Evolutionary conservation across 2,888 invertebrate genomes (phyloP), one percentile per base, ranked within the genome.

Genomic region (Chrysolina oricalcia): DNA sequence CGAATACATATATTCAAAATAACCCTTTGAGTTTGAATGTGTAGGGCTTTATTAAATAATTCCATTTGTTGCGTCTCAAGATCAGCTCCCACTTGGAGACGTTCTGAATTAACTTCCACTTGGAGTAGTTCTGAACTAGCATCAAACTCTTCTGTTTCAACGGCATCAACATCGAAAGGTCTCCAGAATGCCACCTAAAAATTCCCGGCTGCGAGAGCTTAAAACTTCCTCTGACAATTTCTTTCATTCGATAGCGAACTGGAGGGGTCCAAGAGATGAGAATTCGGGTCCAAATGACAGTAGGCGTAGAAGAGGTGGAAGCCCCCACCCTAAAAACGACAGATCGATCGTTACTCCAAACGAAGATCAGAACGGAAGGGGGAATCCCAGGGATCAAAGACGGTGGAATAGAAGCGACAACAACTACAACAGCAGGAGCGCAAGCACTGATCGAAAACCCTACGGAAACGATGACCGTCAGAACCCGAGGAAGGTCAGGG

Each of bases 401-500:
- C 15, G 4, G 15, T 6, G 46, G n/a, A 15, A 46, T 15, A 46
- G n/a, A 15, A 46, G 15, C 46, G 8, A 8, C 35, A 43, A 43
- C 43, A 43, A 8, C 43, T 43, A 43, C 43, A 43, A 15, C n/a
- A 15, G 15, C 15, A 46, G 46, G 15, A n/a, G 46, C 4, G 46
- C 3, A 0, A 46, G 46, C 15, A 46, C 15, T 3, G 46, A 46
- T 15, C 2, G n/a, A 13, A 46, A 15, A n/a, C 46, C 46, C n/a
- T n/a, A 3, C 35, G 8, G 6, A 46, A 15, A 59, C 8, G 17
- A 65, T 11, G 65, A 43, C 43, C 41, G 17, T 0, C 19, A 15
- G n/a, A 21, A 65, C 9, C 23, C 40, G 41, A 65, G 35, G 15
- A 50, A 67, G 50, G 11, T 64, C 10, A 46, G 71, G 15, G 53